phyloP scores from a whole-genome alignment of 2,888 invertebrate genomes.

The Eilema sororculum region DNA sequence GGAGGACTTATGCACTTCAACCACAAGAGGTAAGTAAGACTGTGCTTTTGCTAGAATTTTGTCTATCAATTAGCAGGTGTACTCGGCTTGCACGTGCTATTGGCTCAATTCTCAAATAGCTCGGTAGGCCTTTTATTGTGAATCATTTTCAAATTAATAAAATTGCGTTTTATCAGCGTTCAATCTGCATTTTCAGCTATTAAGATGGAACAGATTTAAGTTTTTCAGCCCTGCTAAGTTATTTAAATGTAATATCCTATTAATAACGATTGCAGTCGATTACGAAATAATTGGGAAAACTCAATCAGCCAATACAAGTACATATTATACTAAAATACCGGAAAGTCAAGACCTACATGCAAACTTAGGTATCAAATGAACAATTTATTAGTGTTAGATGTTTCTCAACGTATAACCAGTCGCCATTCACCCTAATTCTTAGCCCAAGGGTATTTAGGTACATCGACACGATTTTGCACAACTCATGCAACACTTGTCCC shows the following conservation, averaged over 20 bases:
- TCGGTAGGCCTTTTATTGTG: too few species aligned
- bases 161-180: too few species aligned
- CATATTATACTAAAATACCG: constrained; percentile 18
- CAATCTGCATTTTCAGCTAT: not conserved
- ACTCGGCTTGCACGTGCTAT: too few species aligned
- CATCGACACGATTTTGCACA: constrained; percentile 58
- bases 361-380: constrained; percentile 44
- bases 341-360: constrained; percentile 23
- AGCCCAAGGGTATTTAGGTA: constrained; percentile 62
- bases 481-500: constrained; percentile 51
- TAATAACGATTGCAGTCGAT: not conserved
- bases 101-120: too few species aligned
- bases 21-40: too few species aligned
- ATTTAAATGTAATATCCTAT: not conserved
- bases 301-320: not conserved
- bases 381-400: constrained; percentile 40
- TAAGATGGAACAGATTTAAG: too few species aligned
- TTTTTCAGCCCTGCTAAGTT: too few species aligned
- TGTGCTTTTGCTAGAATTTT: not conserved
- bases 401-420: constrained; percentile 52
- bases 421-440: constrained; percentile 65
- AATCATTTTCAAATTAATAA: too few species aligned
- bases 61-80: too few species aligned
- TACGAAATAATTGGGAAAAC: not conserved
- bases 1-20: not conserved